Base-by-base conservation (phyloP, 2,797 vertebrate species). In the Echiichthys vipera region DNA sequence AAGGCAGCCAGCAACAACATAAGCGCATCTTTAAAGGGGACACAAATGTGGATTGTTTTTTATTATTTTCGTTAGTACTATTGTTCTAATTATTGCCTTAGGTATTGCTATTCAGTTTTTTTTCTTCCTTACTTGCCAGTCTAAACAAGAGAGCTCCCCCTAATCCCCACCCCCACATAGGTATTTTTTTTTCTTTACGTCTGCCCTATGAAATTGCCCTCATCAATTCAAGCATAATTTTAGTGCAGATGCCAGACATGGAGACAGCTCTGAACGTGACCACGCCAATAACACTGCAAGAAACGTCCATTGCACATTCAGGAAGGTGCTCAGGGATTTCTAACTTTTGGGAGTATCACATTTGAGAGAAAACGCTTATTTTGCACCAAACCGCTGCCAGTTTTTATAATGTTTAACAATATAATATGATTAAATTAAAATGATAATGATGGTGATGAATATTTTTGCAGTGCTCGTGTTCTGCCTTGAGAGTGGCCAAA, bases 151-250 rank as follows among this genome's bases (percentile, higher is more conserved):
- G 59, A 55, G n/a, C n/a, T n/a, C 58, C 49, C 51, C 32, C 29
- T 39, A 53, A 42, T 71, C 84, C 80, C 87, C 85, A 85, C 53
- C 88, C 89, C 89, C 87, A 91, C 86, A 80, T 55, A 59, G 45
- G 17, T 67, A 13, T 57, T 56, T 77, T 53, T 58, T 50, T 47
- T 10, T 43, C 46, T 78, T 71, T 55, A 54, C 46, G 57, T 78
- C 84, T 84, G 55, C 84, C 67, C 78, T 78, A 80, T 89, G 74
- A 95, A 97, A 96, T 95, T 93, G 92, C 93, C 91, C 94, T 95
- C 95, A 95, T 96, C 95, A 96, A 95, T 96, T 96, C 91, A 92
- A 88, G 89, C 91, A 74, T 93, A 93, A 93, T 94, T 94, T 88
- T 59, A 88, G 92, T 85, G 87, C 91, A 90, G 88, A 94, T 93